These are phyloP conservation scores for Talpa occidentalis DNA, from an alignment of 2,113 vertebrate genomes.

Conservation along the genomic window DNA sequence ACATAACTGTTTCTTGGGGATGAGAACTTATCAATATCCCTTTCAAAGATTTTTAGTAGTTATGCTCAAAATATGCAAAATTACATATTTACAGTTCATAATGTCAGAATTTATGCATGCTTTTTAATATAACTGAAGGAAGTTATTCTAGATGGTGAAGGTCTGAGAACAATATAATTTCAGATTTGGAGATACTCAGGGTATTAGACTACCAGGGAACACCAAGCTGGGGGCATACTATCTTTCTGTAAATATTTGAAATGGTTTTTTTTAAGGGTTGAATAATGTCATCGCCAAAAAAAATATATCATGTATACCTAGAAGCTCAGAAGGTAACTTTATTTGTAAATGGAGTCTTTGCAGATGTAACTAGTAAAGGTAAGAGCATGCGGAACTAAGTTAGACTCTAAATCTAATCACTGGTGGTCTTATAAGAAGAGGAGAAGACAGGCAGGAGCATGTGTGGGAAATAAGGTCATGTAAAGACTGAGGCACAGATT, in stretches of 20 bases:
- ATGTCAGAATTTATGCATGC: neutral
- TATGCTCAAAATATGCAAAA: neutral
- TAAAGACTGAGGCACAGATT: neutral
- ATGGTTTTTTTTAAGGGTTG: neutral
- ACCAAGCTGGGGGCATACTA: fast-evolving
- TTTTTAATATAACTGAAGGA: neutral
- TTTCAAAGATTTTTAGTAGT: slow-evolving; percentile 27
- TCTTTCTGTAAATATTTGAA: slow-evolving; percentile 4
- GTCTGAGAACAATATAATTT: neutral
- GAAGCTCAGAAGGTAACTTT: neutral
- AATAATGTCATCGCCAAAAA: fast-evolving
- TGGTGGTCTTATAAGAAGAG: neutral
- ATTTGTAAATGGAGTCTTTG: slow-evolving; percentile 25
- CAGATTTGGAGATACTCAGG: neutral
- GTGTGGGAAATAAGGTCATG: neutral
- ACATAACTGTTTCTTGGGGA: slow-evolving; percentile 37
- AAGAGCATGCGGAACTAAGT: neutral
- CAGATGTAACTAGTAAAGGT: neutral
- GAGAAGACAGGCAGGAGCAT: neutral
- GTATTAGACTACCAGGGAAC: neutral
- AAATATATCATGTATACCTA: neutral
- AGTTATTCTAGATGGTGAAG: neutral
- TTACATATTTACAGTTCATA: neutral
- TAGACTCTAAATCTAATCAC: neutral
- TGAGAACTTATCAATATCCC: neutral